Conservation (phyloP, 2,797 vertebrate species). For the Hypotaenidia okinawae region DNA sequence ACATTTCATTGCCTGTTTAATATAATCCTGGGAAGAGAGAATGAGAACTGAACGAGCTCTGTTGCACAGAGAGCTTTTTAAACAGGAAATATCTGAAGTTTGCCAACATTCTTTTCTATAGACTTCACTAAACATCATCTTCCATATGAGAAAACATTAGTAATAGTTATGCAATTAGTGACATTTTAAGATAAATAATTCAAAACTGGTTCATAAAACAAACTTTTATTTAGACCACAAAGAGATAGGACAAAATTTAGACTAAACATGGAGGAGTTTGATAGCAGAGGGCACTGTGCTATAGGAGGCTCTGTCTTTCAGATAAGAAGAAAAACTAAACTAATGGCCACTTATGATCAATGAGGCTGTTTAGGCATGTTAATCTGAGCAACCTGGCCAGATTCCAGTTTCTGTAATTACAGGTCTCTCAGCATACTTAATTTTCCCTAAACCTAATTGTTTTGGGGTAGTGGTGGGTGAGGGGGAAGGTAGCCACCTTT, state of each 20-base stretch:
- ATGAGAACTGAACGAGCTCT: background rate
- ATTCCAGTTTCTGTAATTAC: constrained; percentile 49
- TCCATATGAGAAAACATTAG: constrained; percentile 27
- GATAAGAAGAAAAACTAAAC: constrained; percentile 50
- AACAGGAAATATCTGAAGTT: constrained; percentile 39
- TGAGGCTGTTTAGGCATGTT: constrained; percentile 19
- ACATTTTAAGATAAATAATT: constrained; percentile 36
- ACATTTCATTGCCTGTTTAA: background rate
- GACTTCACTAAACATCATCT: constrained; percentile 22
- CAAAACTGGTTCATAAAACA: constrained; percentile 25
- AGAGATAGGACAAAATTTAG: constrained; percentile 37
- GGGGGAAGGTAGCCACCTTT: background rate
- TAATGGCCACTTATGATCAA: constrained; percentile 15
- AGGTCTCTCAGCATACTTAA: background rate
- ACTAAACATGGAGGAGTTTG: constrained; percentile 58
- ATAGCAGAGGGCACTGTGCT: constrained; percentile 15
- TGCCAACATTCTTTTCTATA: constrained; percentile 16
- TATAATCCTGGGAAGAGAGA: background rate
- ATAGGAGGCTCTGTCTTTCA: background rate
- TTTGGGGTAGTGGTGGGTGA: fast-evolving
- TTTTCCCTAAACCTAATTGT: background rate
- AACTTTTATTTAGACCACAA: constrained; percentile 15
- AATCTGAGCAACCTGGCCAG: constrained; percentile 1
- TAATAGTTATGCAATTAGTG: constrained; percentile 36
- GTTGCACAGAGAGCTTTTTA: background rate